A percentile compares a stretch with the other conserved stretches of the same genome.
These are phyloP conservation scores for Girardinichthys multiradiatus DNA, from an alignment of 2,113 vertebrate species.

Conservation along the genomic window DNA sequence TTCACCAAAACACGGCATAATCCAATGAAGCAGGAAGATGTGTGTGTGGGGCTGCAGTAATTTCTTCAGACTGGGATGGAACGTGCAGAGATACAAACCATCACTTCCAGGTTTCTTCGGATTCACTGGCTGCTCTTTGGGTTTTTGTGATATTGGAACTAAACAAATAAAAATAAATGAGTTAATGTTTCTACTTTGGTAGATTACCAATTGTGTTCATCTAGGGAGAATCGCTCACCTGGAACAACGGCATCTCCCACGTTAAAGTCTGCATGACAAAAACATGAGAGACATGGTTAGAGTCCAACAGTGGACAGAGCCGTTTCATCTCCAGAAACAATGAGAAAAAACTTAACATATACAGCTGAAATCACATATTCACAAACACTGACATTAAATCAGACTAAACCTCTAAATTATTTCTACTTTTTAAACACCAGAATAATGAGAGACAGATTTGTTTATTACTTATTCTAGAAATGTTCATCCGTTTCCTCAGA, in stretches of 20 bases:
- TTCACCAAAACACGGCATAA: too few relatives aligned
- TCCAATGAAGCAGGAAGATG: background rate
- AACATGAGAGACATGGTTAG: background rate
- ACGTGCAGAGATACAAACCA: conserved; percentile 27
- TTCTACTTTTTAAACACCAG: too few relatives aligned
- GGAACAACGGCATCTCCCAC: accelerated
- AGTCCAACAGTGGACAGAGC: background rate
- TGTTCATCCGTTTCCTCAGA: too few relatives aligned
- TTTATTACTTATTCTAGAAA: too few relatives aligned
- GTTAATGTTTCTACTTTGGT: too few relatives aligned
- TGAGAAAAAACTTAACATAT: background rate
- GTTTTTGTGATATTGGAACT: background rate
- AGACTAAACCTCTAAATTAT: too few relatives aligned
- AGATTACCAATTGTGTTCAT: too few relatives aligned
- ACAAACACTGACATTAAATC: too few relatives aligned
- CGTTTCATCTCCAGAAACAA: too few relatives aligned
- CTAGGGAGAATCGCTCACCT: conserved; percentile 20
- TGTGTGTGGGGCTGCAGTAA: background rate
- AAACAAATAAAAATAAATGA: background rate
- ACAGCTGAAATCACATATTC: too few relatives aligned
- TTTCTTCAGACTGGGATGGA: background rate
- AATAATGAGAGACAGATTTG: too few relatives aligned
- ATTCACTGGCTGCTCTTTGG: conserved; percentile 5
- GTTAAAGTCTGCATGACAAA: background rate
- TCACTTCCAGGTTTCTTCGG: conserved; percentile 7